These are phyloP conservation scores for Branchinecta sandiegonensis DNA, from an alignment of 2,888 invertebrate genomes.

Conservation along the genomic window DNA sequence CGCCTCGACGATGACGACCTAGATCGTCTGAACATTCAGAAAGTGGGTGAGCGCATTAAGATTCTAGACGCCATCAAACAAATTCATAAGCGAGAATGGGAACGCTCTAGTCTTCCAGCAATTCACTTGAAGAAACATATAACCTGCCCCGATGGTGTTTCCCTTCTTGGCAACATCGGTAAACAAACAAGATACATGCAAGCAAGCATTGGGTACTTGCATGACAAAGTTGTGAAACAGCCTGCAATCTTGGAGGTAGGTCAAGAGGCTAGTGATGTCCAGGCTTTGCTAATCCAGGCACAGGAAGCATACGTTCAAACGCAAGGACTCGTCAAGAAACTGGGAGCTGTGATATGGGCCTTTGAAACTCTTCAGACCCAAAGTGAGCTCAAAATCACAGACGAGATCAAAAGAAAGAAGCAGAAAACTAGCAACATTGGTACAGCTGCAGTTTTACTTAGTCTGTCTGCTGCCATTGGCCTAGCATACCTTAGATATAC, in stretches of 20 bases:
- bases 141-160: constrained; percentile 36
- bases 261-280: constrained; percentile 25
- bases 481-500: no score
- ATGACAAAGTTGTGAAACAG: constrained; percentile 32
- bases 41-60: constrained; percentile 34
- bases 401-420: no score
- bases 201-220: constrained; percentile 34
- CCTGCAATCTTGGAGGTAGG: constrained; percentile 32
- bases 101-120: constrained; percentile 34
- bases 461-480: no score
- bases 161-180: constrained; percentile 35
- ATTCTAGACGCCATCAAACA: constrained; percentile 34
- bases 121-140: constrained; percentile 32
- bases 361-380: no score
- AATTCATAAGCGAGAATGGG: constrained; percentile 37
- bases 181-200: constrained; percentile 35
- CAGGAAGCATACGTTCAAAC: neutral
- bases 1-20: constrained; percentile 35
- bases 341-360: no score
- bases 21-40: constrained; percentile 33
- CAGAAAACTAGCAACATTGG: no score
- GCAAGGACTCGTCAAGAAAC: no score
- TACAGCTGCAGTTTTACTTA: no score
- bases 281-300: neutral
- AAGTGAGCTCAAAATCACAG: no score